These are phyloP conservation scores for Dolichomitus sp. DNA, from an alignment of 2,888 invertebrate genomes.

Conservation along the genomic window DNA sequence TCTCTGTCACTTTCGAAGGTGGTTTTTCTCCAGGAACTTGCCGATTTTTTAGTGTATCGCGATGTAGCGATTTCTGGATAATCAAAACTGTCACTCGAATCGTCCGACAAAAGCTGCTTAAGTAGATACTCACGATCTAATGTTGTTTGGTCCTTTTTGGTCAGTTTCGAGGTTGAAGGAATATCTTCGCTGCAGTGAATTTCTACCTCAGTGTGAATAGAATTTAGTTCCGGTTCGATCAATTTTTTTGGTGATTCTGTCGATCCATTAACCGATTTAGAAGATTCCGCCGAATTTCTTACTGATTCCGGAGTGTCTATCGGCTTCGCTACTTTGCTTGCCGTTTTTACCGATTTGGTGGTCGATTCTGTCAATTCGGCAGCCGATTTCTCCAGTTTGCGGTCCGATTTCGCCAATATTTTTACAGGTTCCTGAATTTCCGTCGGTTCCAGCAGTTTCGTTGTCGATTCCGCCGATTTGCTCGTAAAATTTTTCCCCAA, in stretches of 20 bases:
- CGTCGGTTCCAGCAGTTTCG: too few relatives aligned
- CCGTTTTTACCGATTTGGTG: too few relatives aligned
- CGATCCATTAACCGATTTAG: background rate
- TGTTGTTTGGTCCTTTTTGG: conserved; percentile 1
- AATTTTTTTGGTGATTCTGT: background rate
- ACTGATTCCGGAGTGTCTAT: too few relatives aligned
- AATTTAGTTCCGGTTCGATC: background rate
- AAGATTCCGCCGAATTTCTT: too few relatives aligned
- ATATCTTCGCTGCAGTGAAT: background rate
- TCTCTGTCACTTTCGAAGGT: background rate
- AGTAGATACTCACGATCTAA: conserved; percentile 54
- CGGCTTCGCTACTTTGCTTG: too few relatives aligned
- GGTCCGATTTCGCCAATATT: too few relatives aligned
- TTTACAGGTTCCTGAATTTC: too few relatives aligned
- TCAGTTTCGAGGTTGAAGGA: background rate
- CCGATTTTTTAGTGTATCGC: background rate
- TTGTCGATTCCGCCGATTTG: too few relatives aligned
- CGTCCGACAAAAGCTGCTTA: conserved; percentile 59
- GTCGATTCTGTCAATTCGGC: too few relatives aligned
- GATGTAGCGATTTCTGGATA: background rate
- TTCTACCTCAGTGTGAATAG: background rate
- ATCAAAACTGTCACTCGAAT: conserved; percentile 32
- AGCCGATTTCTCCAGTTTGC: too few relatives aligned
- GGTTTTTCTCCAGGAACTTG: background rate
- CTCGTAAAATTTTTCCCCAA: background rate